Evolutionary conservation across 2,113 vertebrate genomes (phyloP), one percentile per base, ranked within the genome.

Genomic region (Podarcis raffonei): DNA sequence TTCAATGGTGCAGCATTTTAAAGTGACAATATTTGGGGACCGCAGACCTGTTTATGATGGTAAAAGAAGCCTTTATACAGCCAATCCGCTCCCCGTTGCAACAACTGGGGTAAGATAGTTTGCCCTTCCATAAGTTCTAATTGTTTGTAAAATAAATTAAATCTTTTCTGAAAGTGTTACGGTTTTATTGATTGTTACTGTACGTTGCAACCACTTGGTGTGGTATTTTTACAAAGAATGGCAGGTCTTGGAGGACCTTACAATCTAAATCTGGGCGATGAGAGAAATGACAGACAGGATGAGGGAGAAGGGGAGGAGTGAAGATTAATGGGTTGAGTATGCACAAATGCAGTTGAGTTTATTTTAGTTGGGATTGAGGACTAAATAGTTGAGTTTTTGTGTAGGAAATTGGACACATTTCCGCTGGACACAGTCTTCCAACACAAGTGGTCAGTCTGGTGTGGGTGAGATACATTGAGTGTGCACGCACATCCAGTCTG

Each of bases 1-100:
- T 96, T 99, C 98, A 71, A 99, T 99, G 99, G 98, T 99, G 96
- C 98, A 99, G 97, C 99, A 99, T 97, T 99, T 97, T 98, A 99
- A 98, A 98, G 97, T 99, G 95, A 99, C 98, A 92, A 99, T 99
- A 97, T 99, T 99, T 95, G 98, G 99, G 83, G 99, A 99, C 95
- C 97, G 98, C 84, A 97, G 97, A 94, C 99, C 99, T 15, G 99
- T 99, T 92, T 99, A 99, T 91, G 99, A 99, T 98, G 99, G 99
- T 89, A 99, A 99, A 96, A 98, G 94, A 95, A 99, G 98, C 95
- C 98, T 99, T 89, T 99, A 99, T 94, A 99, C 99, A 74, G 98
- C 98, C 71, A 98, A 98, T 89, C 98, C 99, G 3, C 98, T 99
- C 92, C 99, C 98, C 92, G 98, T 99, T 96, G 99, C 98, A 88